phyloP scores from a whole-genome alignment of 2,797 vertebrate species.

The Adrianichthys oophorus region DNA sequence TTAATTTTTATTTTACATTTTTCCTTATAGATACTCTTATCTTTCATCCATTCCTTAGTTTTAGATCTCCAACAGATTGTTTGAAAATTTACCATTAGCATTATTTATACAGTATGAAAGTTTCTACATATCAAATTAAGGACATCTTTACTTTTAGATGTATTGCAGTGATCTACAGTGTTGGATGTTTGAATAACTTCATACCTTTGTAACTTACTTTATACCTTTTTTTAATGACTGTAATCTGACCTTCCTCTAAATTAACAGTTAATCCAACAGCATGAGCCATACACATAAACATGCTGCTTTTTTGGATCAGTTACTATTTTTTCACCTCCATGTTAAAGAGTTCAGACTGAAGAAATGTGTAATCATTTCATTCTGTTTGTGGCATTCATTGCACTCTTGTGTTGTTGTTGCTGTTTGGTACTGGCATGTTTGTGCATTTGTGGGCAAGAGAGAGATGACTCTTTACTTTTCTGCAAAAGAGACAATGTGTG shows the following conservation, averaged over 20 bases:
- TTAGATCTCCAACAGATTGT: too few species aligned
- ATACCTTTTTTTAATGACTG: slow-evolving; percentile 6
- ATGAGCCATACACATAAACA: slow-evolving; percentile 4
- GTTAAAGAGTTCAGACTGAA: background rate
- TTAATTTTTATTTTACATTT: too few species aligned
- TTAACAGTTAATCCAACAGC: slow-evolving; percentile 28
- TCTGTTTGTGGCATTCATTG: slow-evolving; percentile 13
- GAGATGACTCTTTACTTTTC: slow-evolving; percentile 51
- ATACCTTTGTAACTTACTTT: too few species aligned
- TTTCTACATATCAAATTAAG: too few species aligned
- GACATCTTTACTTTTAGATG: too few species aligned
- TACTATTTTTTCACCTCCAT: background rate
- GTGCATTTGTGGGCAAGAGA: slow-evolving; percentile 12
- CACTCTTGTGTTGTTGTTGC: slow-evolving; percentile 20
- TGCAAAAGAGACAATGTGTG: slow-evolving; percentile 63
- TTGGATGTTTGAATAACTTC: too few species aligned
- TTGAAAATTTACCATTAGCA: too few species aligned
- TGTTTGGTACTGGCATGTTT: slow-evolving; percentile 34
- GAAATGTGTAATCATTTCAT: slow-evolving; percentile 13
- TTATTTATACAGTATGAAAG: too few species aligned
- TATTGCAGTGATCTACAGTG: too few species aligned
- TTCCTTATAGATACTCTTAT: too few species aligned
- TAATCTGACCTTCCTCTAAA: slow-evolving; percentile 24
- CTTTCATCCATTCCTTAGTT: too few species aligned
- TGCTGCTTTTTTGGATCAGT: slow-evolving; percentile 3